Conservation (phyloP, 2,888 invertebrate species). For the Acanthosepion lycidas region DNA sequence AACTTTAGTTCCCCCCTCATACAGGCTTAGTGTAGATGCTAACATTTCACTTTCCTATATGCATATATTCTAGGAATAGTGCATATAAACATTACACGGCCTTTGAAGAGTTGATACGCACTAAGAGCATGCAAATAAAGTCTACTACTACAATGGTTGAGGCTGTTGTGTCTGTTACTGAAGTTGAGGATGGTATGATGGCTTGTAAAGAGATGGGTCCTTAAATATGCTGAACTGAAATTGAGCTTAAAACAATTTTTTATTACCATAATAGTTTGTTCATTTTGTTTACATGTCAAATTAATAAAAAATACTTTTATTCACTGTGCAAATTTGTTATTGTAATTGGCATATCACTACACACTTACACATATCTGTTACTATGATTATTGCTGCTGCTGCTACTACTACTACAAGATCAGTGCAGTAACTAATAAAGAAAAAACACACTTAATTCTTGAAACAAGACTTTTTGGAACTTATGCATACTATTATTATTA, state of each 20-base stretch:
- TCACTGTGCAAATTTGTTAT: neutral
- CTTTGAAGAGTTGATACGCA: neutral
- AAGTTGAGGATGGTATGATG: too few species aligned
- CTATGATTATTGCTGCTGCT: neutral
- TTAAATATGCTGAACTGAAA: slow-evolving; percentile 6
- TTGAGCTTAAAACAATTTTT: neutral
- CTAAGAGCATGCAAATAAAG: neutral
- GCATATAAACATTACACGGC: neutral
- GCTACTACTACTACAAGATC: neutral
- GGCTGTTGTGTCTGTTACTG: too few species aligned
- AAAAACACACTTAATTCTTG: neutral
- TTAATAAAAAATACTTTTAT: neutral
- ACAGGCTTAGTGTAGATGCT: too few species aligned
- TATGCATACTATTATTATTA: neutral
- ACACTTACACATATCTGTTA: neutral
- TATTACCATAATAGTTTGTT: neutral
- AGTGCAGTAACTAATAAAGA: neutral
- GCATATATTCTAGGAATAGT: neutral
- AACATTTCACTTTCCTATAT: too few species aligned
- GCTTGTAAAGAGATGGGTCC: neutral
- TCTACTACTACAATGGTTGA: neutral
- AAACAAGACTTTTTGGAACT: neutral
- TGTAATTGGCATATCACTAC: neutral
- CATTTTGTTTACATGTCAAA: neutral
- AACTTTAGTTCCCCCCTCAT: too few species aligned